Percentiles rank a stretch among this genome's conserved stretches.
These are phyloP conservation scores for Eutrigla gurnardus DNA, from an alignment of 2,797 vertebrate species.

Conservation along the genomic window DNA sequence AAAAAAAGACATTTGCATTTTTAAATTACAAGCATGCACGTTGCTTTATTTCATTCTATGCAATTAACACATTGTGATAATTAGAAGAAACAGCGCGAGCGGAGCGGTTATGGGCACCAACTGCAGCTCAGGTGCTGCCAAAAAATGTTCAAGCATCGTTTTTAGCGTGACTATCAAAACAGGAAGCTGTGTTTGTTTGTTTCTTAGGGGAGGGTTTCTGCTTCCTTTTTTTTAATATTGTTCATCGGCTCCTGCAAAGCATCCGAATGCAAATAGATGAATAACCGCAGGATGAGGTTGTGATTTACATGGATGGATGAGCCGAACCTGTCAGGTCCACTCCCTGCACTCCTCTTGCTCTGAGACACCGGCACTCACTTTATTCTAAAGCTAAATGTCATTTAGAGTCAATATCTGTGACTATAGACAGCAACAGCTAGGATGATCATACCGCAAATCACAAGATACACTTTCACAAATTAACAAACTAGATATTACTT, in stretches of 20 bases:
- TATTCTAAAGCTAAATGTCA: too few relatives aligned
- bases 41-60: constrained; percentile 17
- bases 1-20: constrained; percentile 4
- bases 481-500: too few relatives aligned
- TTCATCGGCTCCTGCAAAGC: background rate
- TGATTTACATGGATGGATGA: constrained; percentile 1
- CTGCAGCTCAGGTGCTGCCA: constrained; percentile 15
- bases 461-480: background rate
- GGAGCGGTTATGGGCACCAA: constrained; percentile 15
- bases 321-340: background rate
- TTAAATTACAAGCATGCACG: constrained; percentile 13
- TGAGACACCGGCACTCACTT: too few relatives aligned
- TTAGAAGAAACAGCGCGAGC: constrained; percentile 29
- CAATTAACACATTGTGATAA: constrained; percentile 33
- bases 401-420: too few relatives aligned
- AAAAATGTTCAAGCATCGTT: constrained; percentile 4
- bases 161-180: constrained; percentile 26
- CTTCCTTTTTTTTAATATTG: background rate
- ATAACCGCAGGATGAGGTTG: constrained; percentile 8
- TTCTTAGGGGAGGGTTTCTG: constrained; percentile 2
- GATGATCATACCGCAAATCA: constrained; percentile 6
- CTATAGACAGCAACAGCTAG: background rate
- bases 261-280: constrained; percentile 2
- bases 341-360: background rate
- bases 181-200: constrained; percentile 13